Conservation (phyloP, 1,140 invertebrate species). For the Parapsyche elsis region DNA sequence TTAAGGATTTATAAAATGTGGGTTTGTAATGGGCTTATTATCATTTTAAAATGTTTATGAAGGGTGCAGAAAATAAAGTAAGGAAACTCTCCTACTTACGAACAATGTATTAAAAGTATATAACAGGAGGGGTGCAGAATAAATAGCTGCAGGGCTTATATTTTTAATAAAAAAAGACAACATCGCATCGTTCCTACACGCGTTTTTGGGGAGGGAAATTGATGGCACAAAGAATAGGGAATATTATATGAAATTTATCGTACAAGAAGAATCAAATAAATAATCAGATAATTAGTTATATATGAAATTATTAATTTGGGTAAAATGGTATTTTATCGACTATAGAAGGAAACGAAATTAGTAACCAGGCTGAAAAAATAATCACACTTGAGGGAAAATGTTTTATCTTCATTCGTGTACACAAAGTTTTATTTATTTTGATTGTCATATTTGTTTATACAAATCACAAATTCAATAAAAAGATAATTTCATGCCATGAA, state of each 20-base stretch:
- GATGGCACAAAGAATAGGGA: neutral
- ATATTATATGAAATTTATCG: neutral
- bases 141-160: conserved; percentile 26
- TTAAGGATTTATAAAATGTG: neutral
- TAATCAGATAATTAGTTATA: too few species aligned
- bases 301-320: too few species aligned
- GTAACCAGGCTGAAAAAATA: too few species aligned
- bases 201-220: neutral
- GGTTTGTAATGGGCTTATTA: conserved; percentile 16
- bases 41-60: conserved; percentile 20
- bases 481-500: too few species aligned
- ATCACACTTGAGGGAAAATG: too few species aligned
- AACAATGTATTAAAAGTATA: conserved; percentile 27
- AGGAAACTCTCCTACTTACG: conserved; percentile 15
- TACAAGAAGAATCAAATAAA: too few species aligned
- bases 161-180: conserved; percentile 2
- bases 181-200: neutral
- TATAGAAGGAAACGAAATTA: too few species aligned
- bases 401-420: too few species aligned
- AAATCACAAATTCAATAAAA: too few species aligned
- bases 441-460: too few species aligned
- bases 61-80: conserved; percentile 1
- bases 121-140: conserved; percentile 11
- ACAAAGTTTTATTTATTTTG: too few species aligned
- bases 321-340: too few species aligned